A percentile compares a stretch with the other conserved stretches of the same genome.
Conservation (phyloP, 2,888 invertebrate species). For the Hipparchia semele region DNA sequence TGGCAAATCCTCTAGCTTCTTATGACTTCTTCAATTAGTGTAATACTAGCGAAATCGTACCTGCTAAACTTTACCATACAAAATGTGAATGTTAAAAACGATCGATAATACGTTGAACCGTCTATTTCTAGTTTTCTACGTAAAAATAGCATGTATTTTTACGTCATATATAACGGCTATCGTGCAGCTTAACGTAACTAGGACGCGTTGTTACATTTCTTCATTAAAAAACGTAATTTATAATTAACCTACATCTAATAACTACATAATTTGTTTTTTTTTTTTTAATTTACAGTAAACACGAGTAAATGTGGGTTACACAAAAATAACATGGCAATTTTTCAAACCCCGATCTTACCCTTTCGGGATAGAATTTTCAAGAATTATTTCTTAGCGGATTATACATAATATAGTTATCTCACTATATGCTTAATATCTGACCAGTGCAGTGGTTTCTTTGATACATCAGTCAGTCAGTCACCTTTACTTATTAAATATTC, state of each 20-base stretch:
- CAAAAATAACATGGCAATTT: no score
- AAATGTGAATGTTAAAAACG: slow-evolving; percentile 2
- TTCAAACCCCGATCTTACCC: no score
- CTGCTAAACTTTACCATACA: slow-evolving; percentile 15
- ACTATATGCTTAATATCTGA: no score
- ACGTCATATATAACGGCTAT: neutral
- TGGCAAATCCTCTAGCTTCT: neutral
- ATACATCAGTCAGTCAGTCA: no score
- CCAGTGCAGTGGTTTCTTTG: no score
- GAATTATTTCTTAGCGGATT: no score
- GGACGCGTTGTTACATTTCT: neutral
- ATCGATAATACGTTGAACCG: slow-evolving; percentile 28
- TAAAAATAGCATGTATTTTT: slow-evolving; percentile 10
- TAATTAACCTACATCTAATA: no score
- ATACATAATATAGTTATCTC: no score
- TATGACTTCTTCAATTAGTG: neutral
- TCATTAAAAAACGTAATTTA: no score
- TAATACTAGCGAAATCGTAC: neutral
- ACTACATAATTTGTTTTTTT: no score
- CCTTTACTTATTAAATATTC: no score
- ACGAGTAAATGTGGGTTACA: neutral
- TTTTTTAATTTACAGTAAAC: neutral
- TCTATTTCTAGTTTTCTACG: slow-evolving; percentile 14
- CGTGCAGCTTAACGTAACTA: neutral
- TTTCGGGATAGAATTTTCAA: no score